phyloP scores from a whole-genome alignment of 2,888 invertebrate species.

The Atethmia centrago region DNA sequence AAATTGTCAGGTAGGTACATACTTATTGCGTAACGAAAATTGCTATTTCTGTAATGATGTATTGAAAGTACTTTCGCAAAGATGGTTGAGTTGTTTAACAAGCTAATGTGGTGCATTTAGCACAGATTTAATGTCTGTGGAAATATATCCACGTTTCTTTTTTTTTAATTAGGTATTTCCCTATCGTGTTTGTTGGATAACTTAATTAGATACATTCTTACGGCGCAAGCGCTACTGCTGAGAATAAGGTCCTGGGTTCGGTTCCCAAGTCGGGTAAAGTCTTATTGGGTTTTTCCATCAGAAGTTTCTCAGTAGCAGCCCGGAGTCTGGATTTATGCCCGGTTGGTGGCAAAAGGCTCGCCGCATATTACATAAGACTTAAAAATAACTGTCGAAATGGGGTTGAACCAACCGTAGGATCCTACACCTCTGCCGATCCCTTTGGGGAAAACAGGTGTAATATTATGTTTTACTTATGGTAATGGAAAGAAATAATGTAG shows the following conservation, averaged over 20 bases:
- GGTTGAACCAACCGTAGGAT: no score
- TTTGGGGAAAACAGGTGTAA: background rate
- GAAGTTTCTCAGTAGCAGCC: background rate
- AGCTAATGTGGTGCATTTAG: background rate
- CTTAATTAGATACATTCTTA: background rate
- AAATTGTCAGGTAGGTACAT: constrained; percentile 75
- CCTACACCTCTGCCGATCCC: background rate
- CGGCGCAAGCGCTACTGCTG: background rate
- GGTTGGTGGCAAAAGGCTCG: background rate
- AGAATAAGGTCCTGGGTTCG: background rate
- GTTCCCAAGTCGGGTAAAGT: no score
- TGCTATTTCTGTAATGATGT: constrained; percentile 63
- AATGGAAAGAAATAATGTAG: background rate
- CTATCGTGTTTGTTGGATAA: background rate
- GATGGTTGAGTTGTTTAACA: constrained; percentile 9
- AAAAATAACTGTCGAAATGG: no score
- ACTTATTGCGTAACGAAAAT: constrained; percentile 68
- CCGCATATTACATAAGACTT: no score
- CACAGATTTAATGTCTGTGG: background rate
- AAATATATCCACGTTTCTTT: background rate
- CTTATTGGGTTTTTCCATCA: no score
- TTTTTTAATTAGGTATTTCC: background rate
- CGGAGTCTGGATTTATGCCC: background rate
- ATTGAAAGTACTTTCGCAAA: constrained; percentile 35
- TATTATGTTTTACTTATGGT: background rate